Evolutionary conservation across 2,888 invertebrate species (phyloP).

Genomic region (Zaprionus lineosus): DNA sequence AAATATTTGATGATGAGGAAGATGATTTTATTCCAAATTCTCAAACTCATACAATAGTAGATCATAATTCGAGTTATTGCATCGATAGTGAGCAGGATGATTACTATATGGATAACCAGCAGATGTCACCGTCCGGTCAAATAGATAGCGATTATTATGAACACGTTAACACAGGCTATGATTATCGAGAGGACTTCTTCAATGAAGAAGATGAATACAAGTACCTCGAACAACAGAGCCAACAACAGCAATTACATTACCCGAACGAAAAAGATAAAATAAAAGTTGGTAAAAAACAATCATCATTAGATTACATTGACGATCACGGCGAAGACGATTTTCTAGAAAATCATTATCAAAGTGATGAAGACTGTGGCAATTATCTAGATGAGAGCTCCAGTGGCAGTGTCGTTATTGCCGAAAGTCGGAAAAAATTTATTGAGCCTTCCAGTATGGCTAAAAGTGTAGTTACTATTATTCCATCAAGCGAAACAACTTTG

Average conservation of each 20-base stretch:
- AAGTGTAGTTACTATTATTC: too few species aligned
- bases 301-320: conserved; percentile 70
- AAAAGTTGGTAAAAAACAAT: conserved; percentile 32
- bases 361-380: conserved; percentile 81
- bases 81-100: conserved; percentile 81
- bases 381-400: conserved; percentile 81
- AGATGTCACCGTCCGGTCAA: conserved; percentile 61
- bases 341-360: conserved; percentile 78
- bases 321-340: conserved; percentile 73
- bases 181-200: conserved; percentile 82
- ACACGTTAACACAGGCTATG: conserved; percentile 75
- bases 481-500: background rate
- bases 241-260: conserved; percentile 57
- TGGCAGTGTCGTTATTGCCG: conserved; percentile 64
- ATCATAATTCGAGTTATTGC: conserved; percentile 67
- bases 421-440: conserved; percentile 6
- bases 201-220: conserved; percentile 83
- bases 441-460: background rate
- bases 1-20: conserved; percentile 79
- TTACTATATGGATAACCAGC: conserved; percentile 77
- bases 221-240: conserved; percentile 80
- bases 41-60: conserved; percentile 35
- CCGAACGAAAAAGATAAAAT: conserved; percentile 42
- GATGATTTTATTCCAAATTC: conserved; percentile 49
- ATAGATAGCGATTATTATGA: conserved; percentile 78